These are phyloP conservation scores for Spongilla lacustris DNA, from an alignment of 37 sponge, comb jelly and placozoan genomes.

Conservation along the genomic window DNA sequence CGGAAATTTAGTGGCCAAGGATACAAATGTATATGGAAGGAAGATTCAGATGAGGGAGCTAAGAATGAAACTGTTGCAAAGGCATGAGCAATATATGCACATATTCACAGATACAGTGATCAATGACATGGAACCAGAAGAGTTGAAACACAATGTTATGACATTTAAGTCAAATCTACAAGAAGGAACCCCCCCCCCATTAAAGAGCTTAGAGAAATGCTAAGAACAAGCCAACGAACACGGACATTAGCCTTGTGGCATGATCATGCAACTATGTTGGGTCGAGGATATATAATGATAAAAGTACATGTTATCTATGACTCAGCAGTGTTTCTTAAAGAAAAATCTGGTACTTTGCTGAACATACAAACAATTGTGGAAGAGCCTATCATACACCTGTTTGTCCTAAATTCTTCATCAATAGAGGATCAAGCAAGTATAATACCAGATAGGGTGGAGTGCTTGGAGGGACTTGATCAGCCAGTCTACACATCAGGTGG, in stretches of 20 bases:
- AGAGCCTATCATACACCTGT: slow-evolving; percentile 13
- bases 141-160: background rate
- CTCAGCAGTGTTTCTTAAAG: slow-evolving; percentile 19
- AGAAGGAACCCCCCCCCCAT: too few relatives aligned
- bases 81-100: slow-evolving; percentile 23
- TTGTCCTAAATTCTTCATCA: slow-evolving; percentile 17
- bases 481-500: background rate
- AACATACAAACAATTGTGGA: slow-evolving; percentile 26
- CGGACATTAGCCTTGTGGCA: slow-evolving; percentile 34
- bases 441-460: slow-evolving; percentile 6
- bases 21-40: background rate
- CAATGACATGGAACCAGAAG: background rate
- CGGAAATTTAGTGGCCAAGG: too few relatives aligned
- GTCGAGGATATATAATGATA: slow-evolving; percentile 32
- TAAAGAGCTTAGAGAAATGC: background rate
- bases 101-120: background rate
- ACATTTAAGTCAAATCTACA: background rate
- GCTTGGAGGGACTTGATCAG: background rate
- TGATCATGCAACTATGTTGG: slow-evolving; percentile 33
- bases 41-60: slow-evolving; percentile 25
- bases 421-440: slow-evolving; percentile 12
- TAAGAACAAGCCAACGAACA: background rate
- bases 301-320: slow-evolving; percentile 28
- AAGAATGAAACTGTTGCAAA: slow-evolving; percentile 5
- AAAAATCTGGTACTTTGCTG: background rate